Base-by-base conservation (phyloP, 2,888 invertebrate genomes). In the Aspidiotus rigidus region DNA sequence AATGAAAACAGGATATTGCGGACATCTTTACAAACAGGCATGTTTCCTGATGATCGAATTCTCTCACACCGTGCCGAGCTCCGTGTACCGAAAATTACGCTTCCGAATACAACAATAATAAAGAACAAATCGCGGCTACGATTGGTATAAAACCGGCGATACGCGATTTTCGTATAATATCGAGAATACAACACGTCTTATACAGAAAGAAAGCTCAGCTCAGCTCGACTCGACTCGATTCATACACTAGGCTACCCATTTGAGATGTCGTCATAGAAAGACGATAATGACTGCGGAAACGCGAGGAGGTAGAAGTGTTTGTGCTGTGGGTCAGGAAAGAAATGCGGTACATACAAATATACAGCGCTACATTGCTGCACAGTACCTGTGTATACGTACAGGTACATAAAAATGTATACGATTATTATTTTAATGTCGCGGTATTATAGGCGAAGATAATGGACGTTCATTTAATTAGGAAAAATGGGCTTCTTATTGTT, bases 21-120 rank as follows among this genome's bases (percentile, higher is more conserved):
- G 64, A 54, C 28, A 64, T 64, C 64, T 64, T 63, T 53, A 49
- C 63, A 64, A 64, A 64, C 64, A 64, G 64, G 54, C 64, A 64
- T 64, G 28, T 64, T 64, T 64, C 64, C 64, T 64, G 64, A n/a
- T 54, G 16, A 55, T 53, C 64, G 49, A 49, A 49, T 49, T 64
- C 49, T 64, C 64, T 64, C 56, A 55, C 55, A 60, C 54, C 54
- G 64, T 28, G 28, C 28, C 41, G n/a, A 39, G 40, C 49, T 39
- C n/a, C 64, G 64, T 64, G 17, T 16, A 39, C 11, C 60, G 59
- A 28, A 60, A 13, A 39, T 60, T 60, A 40, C 40, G 41, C 28
- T 40, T 15, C n/a, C 39, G 60, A 60, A 17, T 57, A 57, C 57
- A 11, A 57, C 57, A 16, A 57, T 57, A 15, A 17, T 17, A 17